phyloP scores from a whole-genome alignment of 2,888 invertebrate genomes.

The Polyploca ridens region DNA sequence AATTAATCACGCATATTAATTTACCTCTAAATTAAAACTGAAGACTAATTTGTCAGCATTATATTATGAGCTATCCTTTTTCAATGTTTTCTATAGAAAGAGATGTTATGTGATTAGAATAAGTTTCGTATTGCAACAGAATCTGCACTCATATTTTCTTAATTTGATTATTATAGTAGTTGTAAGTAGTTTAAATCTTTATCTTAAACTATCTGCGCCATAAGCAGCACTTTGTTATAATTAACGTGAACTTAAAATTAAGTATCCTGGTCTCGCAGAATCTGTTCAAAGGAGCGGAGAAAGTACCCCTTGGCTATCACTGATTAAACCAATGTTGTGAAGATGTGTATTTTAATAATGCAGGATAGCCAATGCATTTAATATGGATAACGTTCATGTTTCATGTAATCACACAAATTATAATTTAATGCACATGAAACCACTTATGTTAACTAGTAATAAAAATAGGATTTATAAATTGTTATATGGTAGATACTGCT shows the following conservation, averaged over 20 bases:
- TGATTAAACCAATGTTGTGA: not conserved
- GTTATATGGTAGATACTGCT: conserved; percentile 24
- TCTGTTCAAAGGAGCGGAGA: conserved; percentile 9
- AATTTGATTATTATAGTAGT: no score
- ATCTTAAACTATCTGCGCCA: not conserved
- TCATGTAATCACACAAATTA: not conserved
- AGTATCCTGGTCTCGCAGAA: not conserved
- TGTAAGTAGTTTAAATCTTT: not conserved
- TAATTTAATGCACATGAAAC: not conserved
- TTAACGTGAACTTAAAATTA: not conserved
- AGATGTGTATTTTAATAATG: no score
- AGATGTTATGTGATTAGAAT: no score
- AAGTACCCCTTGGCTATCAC: not conserved
- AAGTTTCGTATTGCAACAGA: no score
- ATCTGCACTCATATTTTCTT: no score
- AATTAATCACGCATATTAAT: no score
- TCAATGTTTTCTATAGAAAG: no score
- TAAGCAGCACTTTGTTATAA: not conserved
- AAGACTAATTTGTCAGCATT: no score
- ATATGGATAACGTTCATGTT: no score
- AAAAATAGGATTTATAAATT: conserved; percentile 19
- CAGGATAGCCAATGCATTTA: no score
- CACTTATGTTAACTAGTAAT: conserved; percentile 7
- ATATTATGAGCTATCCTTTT: no score
- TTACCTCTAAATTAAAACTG: no score